These are phyloP conservation scores for Orientallactaga sibirica DNA, from an alignment of 2,797 vertebrate genomes.

Conservation along the genomic window DNA sequence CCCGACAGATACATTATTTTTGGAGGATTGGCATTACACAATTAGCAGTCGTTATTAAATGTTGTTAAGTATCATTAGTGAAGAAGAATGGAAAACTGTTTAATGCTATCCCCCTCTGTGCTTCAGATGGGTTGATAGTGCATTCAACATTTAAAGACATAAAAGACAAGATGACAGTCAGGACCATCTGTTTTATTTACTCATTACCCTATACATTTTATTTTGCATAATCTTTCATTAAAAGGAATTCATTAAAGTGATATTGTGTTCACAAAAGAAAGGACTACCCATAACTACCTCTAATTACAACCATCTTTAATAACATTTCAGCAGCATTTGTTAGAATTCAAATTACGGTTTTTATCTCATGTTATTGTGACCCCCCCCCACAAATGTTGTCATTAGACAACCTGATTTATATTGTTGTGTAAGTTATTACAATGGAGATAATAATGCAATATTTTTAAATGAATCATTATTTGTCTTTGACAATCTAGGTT, in stretches of 20 bases:
- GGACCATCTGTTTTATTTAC: constrained; percentile 61
- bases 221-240: constrained; percentile 57
- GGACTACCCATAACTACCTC: neutral
- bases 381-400: neutral
- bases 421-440: neutral
- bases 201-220: constrained; percentile 58
- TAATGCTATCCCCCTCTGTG: constrained; percentile 73
- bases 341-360: neutral
- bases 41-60: constrained; percentile 77
- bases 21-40: constrained; percentile 54
- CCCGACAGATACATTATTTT: constrained; percentile 71
- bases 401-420: neutral
- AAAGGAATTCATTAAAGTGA: constrained; percentile 30
- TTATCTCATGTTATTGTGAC: neutral
- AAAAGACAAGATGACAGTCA: constrained; percentile 57
- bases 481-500: neutral
- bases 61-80: constrained; percentile 78
- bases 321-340: constrained; percentile 35
- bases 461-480: neutral
- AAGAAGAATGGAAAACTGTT: constrained; percentile 78
- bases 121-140: constrained; percentile 71
- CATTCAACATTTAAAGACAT: constrained; percentile 52
- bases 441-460: neutral
- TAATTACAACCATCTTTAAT: constrained; percentile 23
- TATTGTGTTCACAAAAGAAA: constrained; percentile 9